Base-by-base conservation (phyloP, 2,888 invertebrate species). In the Drosophila sordidula region DNA sequence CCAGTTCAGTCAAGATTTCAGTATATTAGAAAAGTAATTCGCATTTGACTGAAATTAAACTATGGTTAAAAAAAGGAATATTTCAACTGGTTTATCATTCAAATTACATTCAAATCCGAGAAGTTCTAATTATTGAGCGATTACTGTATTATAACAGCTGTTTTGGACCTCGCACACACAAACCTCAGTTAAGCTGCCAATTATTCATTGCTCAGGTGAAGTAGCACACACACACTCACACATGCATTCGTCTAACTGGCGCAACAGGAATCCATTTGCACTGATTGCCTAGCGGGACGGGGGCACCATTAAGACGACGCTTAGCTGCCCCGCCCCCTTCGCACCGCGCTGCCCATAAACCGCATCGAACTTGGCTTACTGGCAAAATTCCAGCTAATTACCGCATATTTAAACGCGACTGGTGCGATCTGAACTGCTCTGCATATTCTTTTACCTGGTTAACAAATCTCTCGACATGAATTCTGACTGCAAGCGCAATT, bases 221-320 rank as follows among this genome's bases (percentile, higher is more conserved):
- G 18, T 18, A 18, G 32, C 38, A 41, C 45, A 38, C 38, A 45
- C 41, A 54, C 49, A 55, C 42, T 12, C 36, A 39, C 36, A 58
- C 34, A 47, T 42, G 6, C 58, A 38, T 41, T 41, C 18, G 52
- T 22, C 54, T 55, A 57, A 42, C 18, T 45, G 46, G 29, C 44
- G 75, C 70, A 75, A 66, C 70, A 75, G 70, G 66, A 66, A 78
- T 67, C 64, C 86, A 73, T 74, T 82, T 86, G 69, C 80, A 88
- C 50, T 86, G 88, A 76, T 83, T 87, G 81, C 66, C 75, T 55
- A 42, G 54, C 22, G 67, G 55, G 16, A 44, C 42, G 41, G 4
- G 6, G 41, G 36, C 14, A 11, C 16, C 12, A 39, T 32, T 62
- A 64, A 39, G 25, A 39, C 63, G 42, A 57, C 42, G 12, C 29